Conservation (phyloP, 2,888 invertebrate genomes). For the Caenorhabditis sinica region DNA sequence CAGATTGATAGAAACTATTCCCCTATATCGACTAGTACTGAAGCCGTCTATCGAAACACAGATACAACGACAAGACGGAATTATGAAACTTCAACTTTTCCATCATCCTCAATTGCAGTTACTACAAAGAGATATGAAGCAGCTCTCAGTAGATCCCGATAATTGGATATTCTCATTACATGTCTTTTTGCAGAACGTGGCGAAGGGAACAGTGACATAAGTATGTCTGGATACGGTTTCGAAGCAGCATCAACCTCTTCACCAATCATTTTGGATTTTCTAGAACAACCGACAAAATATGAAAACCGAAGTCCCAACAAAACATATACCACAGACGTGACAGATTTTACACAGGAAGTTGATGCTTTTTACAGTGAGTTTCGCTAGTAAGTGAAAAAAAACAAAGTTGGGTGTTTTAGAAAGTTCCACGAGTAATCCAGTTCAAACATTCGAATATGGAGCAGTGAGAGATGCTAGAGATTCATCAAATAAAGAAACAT, state of each 20-base stretch:
- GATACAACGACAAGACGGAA: background rate
- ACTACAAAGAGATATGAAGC: constrained; percentile 20
- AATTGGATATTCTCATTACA: background rate
- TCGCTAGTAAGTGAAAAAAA: background rate
- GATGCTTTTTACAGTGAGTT: constrained; percentile 47
- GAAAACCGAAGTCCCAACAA: constrained; percentile 11
- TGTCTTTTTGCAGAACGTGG: constrained; percentile 18
- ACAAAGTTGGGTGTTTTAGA: background rate
- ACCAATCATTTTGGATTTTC: constrained; percentile 42
- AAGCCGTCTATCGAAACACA: background rate
- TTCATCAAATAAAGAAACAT: constrained; percentile 20
- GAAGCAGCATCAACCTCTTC: constrained; percentile 21
- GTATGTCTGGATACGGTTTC: constrained; percentile 46
- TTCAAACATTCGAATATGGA: constrained; percentile 40
- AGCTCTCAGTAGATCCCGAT: background rate
- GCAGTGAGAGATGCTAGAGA: constrained; percentile 36
- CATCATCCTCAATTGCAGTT: background rate
- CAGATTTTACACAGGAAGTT: constrained; percentile 47
- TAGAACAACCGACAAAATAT: constrained; percentile 18
- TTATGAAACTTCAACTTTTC: constrained; percentile 11
- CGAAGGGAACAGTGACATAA: constrained; percentile 37
- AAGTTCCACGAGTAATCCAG: constrained; percentile 6
- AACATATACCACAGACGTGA: constrained; percentile 11
- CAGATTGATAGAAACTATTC: constrained; percentile 14
- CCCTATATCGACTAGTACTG: constrained; percentile 14